Evolutionary conservation across 1,140 invertebrate species (phyloP).

Genomic region (Drosophila pallidifrons): DNA sequence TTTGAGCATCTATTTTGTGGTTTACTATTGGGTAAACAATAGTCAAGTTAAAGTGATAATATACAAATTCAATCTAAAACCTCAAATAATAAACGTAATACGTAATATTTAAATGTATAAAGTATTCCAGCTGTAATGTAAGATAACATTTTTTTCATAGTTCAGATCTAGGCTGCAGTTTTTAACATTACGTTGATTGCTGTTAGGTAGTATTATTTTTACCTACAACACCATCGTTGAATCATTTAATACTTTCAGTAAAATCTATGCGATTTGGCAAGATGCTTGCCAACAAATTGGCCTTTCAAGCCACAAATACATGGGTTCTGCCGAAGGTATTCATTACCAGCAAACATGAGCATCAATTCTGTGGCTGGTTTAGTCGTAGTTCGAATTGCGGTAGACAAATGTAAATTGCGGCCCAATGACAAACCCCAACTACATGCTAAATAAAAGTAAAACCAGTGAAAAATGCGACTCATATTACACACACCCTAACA

Average conservation of each 20-base stretch:
- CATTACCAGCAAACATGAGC: slow-evolving; percentile 68
- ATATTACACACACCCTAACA: slow-evolving; percentile 6
- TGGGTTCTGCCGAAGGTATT: slow-evolving; percentile 62
- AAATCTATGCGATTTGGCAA: slow-evolving; percentile 16
- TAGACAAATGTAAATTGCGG: slow-evolving; percentile 74
- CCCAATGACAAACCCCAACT: slow-evolving; percentile 63
- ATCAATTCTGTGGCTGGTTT: slow-evolving; percentile 71
- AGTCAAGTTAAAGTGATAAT: neutral
- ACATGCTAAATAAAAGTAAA: slow-evolving; percentile 72
- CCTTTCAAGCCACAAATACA: slow-evolving; percentile 41
- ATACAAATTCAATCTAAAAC: too few relatives aligned
- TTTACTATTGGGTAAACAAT: slow-evolving; percentile 33
- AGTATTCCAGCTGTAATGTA: too few relatives aligned
- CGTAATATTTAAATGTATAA: too few relatives aligned
- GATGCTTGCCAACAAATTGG: slow-evolving; percentile 43
- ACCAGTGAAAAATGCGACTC: slow-evolving; percentile 43
- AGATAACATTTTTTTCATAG: too few relatives aligned
- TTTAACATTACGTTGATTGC: too few relatives aligned
- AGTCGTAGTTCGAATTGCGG: slow-evolving; percentile 31
- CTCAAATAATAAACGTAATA: too few relatives aligned
- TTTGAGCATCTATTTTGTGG: slow-evolving; percentile 2
- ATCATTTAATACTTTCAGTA: neutral
- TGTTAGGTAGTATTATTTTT: too few relatives aligned
- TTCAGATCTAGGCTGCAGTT: too few relatives aligned
- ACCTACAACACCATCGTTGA: too few relatives aligned